Conservation (phyloP, 1,140 invertebrate genomes). For the Helicorthomorpha holstii region DNA sequence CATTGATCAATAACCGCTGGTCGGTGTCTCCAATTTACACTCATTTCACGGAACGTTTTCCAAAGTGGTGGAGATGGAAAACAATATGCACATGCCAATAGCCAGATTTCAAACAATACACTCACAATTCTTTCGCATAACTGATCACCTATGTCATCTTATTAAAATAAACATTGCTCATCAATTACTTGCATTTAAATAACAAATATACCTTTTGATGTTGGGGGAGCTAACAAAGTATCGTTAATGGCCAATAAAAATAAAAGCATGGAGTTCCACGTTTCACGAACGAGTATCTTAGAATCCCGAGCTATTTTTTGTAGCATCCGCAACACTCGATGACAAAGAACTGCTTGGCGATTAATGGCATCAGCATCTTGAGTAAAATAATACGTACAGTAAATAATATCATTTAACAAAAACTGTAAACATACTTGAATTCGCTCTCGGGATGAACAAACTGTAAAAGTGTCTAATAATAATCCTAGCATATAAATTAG, state of each 20-base stretch:
- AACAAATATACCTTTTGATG: slow-evolving; percentile 44
- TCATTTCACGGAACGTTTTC: slow-evolving; percentile 87
- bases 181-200: background rate
- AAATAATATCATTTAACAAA: slow-evolving; percentile 5
- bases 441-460: slow-evolving; percentile 81
- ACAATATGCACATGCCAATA: slow-evolving; percentile 73
- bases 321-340: slow-evolving; percentile 74
- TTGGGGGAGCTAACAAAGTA: slow-evolving; percentile 74
- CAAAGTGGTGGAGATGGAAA: slow-evolving; percentile 85
- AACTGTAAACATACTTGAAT: slow-evolving; percentile 50
- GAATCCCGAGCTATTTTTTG: slow-evolving; percentile 73
- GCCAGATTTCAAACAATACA: slow-evolving; percentile 88
- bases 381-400: background rate
- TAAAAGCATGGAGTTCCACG: slow-evolving; percentile 76
- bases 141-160: slow-evolving; percentile 84
- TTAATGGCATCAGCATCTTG: slow-evolving; percentile 72
- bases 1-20: slow-evolving; percentile 83
- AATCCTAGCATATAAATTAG: slow-evolving; percentile 75
- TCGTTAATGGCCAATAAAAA: slow-evolving; percentile 87
- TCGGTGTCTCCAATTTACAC: slow-evolving; percentile 81
- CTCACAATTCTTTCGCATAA: slow-evolving; percentile 82
- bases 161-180: slow-evolving; percentile 1
- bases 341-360: slow-evolving; percentile 84
- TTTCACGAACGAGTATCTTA: slow-evolving; percentile 55
- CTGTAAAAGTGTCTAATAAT: slow-evolving; percentile 90